These are phyloP conservation scores for Hemithea aestivaria DNA, from an alignment of 2,888 invertebrate genomes.

Conservation along the genomic window DNA sequence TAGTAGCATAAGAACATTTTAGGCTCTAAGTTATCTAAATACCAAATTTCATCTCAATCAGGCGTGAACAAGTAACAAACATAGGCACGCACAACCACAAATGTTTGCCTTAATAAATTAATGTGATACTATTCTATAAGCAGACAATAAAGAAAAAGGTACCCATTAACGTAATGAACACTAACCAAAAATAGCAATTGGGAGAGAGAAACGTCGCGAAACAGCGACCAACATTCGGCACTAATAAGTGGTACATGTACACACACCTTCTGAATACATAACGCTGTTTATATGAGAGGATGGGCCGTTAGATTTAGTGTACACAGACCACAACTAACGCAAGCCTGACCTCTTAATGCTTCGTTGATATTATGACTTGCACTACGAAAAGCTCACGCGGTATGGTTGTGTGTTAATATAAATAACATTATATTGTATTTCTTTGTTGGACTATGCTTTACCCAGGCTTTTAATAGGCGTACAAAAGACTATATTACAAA, in stretches of 20 bases:
- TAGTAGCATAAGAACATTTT: too few species aligned
- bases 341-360: constrained; percentile 18
- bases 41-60: too few species aligned
- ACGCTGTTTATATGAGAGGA: constrained; percentile 46
- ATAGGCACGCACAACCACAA: too few species aligned
- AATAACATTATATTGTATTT: too few species aligned
- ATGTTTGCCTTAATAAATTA: too few species aligned
- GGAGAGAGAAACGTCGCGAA: constrained; percentile 37
- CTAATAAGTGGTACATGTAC: constrained; percentile 52
- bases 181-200: constrained; percentile 31
- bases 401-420: too few species aligned
- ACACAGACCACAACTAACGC: constrained; percentile 22
- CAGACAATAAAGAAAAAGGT: constrained; percentile 16
- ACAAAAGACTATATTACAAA: too few species aligned
- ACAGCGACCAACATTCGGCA: constrained; percentile 44
- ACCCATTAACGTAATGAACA: constrained; percentile 30
- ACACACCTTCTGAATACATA: constrained; percentile 51
- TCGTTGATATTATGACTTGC: constrained; percentile 45
- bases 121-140: too few species aligned
- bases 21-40: too few species aligned
- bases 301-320: constrained; percentile 52
- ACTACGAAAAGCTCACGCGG: constrained; percentile 54
- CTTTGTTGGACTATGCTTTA: too few species aligned
- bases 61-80: too few species aligned
- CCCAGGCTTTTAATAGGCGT: too few species aligned